phyloP scores from a whole-genome alignment of 2,113 vertebrate genomes.

The Gasterosteus nipponicus region DNA sequence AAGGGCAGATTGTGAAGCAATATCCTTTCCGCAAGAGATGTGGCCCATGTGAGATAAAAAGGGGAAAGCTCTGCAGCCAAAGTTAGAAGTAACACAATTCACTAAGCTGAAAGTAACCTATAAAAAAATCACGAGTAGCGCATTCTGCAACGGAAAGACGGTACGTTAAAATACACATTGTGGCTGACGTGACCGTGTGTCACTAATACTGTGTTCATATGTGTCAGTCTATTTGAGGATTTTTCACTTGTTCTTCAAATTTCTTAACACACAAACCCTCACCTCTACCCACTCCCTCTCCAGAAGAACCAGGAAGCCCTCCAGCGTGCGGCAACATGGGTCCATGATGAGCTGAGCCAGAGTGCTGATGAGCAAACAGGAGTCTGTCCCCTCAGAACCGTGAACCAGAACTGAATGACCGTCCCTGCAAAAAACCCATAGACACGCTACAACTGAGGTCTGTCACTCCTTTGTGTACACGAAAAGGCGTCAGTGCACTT shows the following conservation, averaged over 20 bases:
- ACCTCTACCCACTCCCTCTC: slow-evolving; percentile 91
- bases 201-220: not conserved
- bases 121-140: not conserved
- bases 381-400: slow-evolving; percentile 85
- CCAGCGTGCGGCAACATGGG: slow-evolving; percentile 80
- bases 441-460: not conserved
- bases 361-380: slow-evolving; percentile 85
- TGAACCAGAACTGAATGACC: slow-evolving; percentile 85
- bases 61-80: not conserved
- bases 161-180: not conserved
- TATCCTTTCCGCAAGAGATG: slow-evolving; percentile 19
- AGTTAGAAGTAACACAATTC: not conserved
- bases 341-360: slow-evolving; percentile 90
- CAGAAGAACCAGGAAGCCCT: slow-evolving; percentile 87
- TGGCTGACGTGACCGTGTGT: not conserved
- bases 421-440: slow-evolving; percentile 75
- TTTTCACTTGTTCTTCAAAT: not conserved
- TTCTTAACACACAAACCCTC: slow-evolving; percentile 6
- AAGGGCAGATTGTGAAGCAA: slow-evolving; percentile 14
- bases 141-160: not conserved
- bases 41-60: slow-evolving; percentile 1
- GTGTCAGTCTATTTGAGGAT: not conserved
- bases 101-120: not conserved
- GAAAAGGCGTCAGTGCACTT: not conserved
- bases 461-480: not conserved